These are phyloP conservation scores for Rhinophrynus dorsalis DNA, from an alignment of 2,797 vertebrate genomes.

Conservation along the genomic window DNA sequence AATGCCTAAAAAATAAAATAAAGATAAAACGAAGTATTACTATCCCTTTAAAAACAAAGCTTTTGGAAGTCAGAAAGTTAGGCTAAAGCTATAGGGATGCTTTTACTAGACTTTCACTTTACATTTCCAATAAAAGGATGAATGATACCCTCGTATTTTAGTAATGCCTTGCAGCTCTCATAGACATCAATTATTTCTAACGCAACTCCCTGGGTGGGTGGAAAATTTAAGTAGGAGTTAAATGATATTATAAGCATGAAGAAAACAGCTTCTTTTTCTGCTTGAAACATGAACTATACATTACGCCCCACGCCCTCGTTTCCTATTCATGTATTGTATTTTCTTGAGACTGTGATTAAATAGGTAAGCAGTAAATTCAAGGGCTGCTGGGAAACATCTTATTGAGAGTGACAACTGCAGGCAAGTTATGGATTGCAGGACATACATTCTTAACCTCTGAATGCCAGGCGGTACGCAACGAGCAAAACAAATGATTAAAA, in stretches of 20 bases:
- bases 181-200: conserved; percentile 30
- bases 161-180: not conserved
- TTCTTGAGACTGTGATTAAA: not conserved
- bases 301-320: conserved; percentile 2
- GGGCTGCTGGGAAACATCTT: not conserved
- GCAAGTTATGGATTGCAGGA: no score
- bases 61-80: not conserved
- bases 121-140: not conserved
- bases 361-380: not conserved
- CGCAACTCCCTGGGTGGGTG: conserved; percentile 22
- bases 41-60: no score
- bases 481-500: no score
- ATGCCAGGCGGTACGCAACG: no score
- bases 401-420: not conserved
- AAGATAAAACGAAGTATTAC: no score
- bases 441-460: no score
- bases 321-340: not conserved
- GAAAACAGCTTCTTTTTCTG: not conserved
- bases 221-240: conserved; percentile 18
- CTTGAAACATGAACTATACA: conserved; percentile 15
- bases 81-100: not conserved
- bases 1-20: no score
- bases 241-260: conserved; percentile 22
- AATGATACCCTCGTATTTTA: not conserved
- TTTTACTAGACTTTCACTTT: not conserved